Base-by-base conservation (phyloP, 1,140 invertebrate species). In the Bemisia tabaci region DNA sequence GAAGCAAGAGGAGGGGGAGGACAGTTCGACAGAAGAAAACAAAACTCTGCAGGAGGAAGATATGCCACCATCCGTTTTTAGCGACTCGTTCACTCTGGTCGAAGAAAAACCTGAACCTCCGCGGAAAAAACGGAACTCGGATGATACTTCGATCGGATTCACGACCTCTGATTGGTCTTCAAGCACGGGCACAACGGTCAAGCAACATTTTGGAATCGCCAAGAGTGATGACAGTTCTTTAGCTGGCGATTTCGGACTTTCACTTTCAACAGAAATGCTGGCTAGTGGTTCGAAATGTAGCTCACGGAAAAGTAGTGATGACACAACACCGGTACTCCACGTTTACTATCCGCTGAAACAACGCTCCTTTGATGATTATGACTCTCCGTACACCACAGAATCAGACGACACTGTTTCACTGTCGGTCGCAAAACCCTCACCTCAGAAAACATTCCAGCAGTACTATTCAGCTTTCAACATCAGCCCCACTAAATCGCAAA, bases 121-220 rank as follows among this genome's bases (percentile, higher is more conserved):
- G 0, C 62, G 62, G 2, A 83, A 82, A 71, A 83, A 85, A 11
- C 75, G 89, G 75, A 84, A 88, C 76, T 90, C 88, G 0, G 89
- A 90, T 75, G 88, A 91, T 73, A 92, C 89, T 1, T 91, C 89
- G 0, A 87, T 91, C 75, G 89, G 88, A 22, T 76, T 91, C 26
- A 89, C 88, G 69, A 87, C 89, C 72, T 90, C 88, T 1, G 89
- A 91, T 71, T 91, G 88, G 87, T 91, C 88, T 0, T 91, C 88
- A 48, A 73, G 71, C 59, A 72, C 72, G 17, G 68, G 70, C n/a
- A 73, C 68, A 22, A 73, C 71, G 22, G 68, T 73, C 39, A 70
- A 73, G 62, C 65, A 69, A 39, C 70, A 73, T 69, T 59, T 69
- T 69, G 0, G 68, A 70, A 67, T 71, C 70, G 26, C 22, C 61